phyloP scores from a whole-genome alignment of 2,797 vertebrate genomes.

The Cyprinella venusta region DNA sequence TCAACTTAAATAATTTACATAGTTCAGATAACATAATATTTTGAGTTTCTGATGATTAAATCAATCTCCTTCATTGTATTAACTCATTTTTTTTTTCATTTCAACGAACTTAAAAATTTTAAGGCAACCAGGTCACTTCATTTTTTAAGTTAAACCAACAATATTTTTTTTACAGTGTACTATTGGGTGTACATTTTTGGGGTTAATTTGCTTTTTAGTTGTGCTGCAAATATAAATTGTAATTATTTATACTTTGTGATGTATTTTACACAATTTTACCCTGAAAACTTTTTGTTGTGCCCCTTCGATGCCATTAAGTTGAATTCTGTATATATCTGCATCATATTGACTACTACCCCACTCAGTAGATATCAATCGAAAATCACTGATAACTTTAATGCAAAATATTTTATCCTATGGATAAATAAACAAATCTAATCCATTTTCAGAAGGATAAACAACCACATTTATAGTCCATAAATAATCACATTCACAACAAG shows the following conservation, averaged over 20 bases:
- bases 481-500: neutral
- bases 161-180: too few relatives aligned
- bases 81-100: too few relatives aligned
- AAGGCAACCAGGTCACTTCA: too few relatives aligned
- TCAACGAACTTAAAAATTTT: too few relatives aligned
- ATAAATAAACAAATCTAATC: neutral
- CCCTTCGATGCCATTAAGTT: neutral
- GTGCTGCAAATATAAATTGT: neutral
- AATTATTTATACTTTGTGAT: neutral
- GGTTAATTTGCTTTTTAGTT: neutral
- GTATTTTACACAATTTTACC: neutral
- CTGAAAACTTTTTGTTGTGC: neutral
- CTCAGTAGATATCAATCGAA: neutral
- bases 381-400: neutral
- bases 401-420: neutral
- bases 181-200: neutral
- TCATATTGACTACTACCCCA: neutral
- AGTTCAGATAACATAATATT: too few relatives aligned
- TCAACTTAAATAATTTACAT: too few relatives aligned
- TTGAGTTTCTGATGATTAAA: too few relatives aligned
- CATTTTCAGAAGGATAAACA: neutral
- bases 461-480: neutral
- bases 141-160: too few relatives aligned
- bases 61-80: too few relatives aligned
- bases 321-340: conserved; percentile 1